Evolutionary conservation across 1,140 invertebrate species (phyloP), one percentile per base, ranked within the genome.

Genomic region (Lethocerus indicus): DNA sequence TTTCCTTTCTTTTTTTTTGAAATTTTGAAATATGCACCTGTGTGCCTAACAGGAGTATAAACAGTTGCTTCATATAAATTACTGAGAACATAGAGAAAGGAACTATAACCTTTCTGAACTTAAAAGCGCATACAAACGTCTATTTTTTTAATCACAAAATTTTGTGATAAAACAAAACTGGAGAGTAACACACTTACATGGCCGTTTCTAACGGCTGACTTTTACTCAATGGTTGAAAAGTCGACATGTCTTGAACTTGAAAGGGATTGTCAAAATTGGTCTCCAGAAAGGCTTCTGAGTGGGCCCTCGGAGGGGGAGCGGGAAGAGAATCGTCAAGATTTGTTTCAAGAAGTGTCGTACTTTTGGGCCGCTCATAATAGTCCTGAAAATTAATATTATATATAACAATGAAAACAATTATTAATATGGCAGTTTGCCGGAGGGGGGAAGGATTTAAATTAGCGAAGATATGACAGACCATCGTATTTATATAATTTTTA

Each of bases 121-220:
- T n/a, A n/a, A n/a, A n/a, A n/a, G n/a, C n/a, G n/a, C n/a, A n/a
- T n/a, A n/a, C n/a, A n/a, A n/a, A n/a, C n/a, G n/a, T n/a, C n/a
- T n/a, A n/a, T n/a, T n/a, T n/a, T n/a, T n/a, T n/a, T n/a, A n/a
- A n/a, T n/a, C n/a, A n/a, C n/a, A n/a, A n/a, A n/a, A n/a, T n/a
- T n/a, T n/a, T n/a, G n/a, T n/a, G n/a, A n/a, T n/a, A n/a, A n/a
- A n/a, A n/a, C n/a, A n/a, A n/a, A n/a, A n/a, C n/a, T n/a, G n/a
- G n/a, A 32, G 29, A 32, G 29, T 32, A 16, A 28, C 3, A 9
- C 25, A 5, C 49, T 63, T 70, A 87, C 83, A 87, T 87, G 36
- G 82, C 81, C 49, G 84, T 88, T 67, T 88, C 84, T 50, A 88
- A 63, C 0, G 84, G 84, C 63, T 87, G 83, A 65, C 83, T 87